A percentile compares a stretch with the other conserved stretches of the same genome.
Evolutionary conservation across 2,888 invertebrate genomes (phyloP).

Genomic region (Hypomecis punctinalis): DNA sequence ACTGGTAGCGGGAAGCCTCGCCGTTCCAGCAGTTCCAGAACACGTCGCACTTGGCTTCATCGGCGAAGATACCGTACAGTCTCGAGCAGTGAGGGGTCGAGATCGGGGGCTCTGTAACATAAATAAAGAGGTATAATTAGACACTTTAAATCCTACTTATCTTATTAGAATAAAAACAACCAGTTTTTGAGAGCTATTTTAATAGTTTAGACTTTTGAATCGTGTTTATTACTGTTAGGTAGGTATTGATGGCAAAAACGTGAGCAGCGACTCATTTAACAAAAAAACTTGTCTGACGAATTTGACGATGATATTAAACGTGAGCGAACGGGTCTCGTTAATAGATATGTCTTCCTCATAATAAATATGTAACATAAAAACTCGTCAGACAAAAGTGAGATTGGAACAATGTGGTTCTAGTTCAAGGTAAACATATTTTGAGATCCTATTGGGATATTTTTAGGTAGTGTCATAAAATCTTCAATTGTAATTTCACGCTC

Average conservation of each 20-base stretch:
- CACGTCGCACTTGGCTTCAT: constrained; percentile 94
- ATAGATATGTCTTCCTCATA: constrained; percentile 11
- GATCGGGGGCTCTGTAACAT: constrained; percentile 90
- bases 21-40: constrained; percentile 99
- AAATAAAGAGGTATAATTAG: constrained; percentile 13
- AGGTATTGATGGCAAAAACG: constrained; percentile 11
- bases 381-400: constrained; percentile 19
- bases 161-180: too few species aligned
- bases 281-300: constrained; percentile 6
- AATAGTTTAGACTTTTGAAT: not conserved
- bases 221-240: constrained; percentile 1
- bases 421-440: constrained; percentile 58
- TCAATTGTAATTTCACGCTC: constrained; percentile 41
- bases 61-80: constrained; percentile 96
- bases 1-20: constrained; percentile 96
- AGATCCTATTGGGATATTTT: constrained; percentile 39
- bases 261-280: not conserved
- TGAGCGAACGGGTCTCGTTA: constrained; percentile 3
- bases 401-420: constrained; percentile 50
- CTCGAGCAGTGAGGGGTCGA: constrained; percentile 93
- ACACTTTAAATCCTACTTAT: not conserved
- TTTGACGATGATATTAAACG: constrained; percentile 12
- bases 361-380: constrained; percentile 23
- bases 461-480: constrained; percentile 20
- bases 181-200: not conserved